Conservation (phyloP, 2,888 invertebrate genomes). For the Dasypogon diadema region DNA sequence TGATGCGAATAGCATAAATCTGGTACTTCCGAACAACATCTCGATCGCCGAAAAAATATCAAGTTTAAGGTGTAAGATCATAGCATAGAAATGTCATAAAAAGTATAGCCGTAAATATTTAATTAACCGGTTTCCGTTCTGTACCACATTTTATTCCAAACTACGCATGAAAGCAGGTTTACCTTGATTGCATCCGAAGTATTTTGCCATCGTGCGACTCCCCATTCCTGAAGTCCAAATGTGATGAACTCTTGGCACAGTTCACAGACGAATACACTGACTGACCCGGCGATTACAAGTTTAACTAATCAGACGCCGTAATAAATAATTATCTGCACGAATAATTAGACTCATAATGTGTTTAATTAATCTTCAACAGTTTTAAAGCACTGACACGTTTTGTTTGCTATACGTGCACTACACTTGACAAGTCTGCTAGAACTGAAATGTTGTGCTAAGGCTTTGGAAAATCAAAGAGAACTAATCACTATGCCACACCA, state of each 20-base stretch:
- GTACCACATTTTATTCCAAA: too few species aligned
- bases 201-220: neutral
- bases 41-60: too few species aligned
- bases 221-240: neutral
- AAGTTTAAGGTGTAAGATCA: too few species aligned
- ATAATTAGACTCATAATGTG: neutral
- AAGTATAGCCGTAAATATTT: neutral
- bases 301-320: neutral
- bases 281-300: neutral
- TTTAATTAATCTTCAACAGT: neutral
- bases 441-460: neutral
- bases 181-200: conserved; percentile 11
- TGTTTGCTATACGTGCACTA: neutral
- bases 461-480: conserved; percentile 2
- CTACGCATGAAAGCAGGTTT: neutral
- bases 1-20: too few species aligned
- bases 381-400: neutral
- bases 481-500: neutral
- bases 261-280: neutral
- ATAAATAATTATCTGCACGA: neutral
- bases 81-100: neutral
- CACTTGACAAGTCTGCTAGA: conserved; percentile 2
- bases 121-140: conserved; percentile 38
- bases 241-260: neutral
- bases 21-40: too few species aligned